These are phyloP conservation scores for Clostera curtula DNA, from an alignment of 2,888 invertebrate species.

Conservation along the genomic window DNA sequence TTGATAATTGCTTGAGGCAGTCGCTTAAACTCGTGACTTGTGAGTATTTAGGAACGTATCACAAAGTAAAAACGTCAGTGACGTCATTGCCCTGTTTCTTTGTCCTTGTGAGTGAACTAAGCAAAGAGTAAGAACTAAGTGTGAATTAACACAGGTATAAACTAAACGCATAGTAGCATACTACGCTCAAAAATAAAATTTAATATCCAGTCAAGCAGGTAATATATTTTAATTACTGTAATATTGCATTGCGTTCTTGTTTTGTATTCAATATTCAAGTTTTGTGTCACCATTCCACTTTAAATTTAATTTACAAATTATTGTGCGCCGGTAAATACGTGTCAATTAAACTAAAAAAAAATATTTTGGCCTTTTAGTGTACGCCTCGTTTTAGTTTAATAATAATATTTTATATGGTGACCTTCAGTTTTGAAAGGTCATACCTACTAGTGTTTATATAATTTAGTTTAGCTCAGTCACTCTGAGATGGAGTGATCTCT, in stretches of 20 bases:
- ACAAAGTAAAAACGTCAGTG: conserved; percentile 22
- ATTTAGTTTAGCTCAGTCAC: conserved; percentile 35
- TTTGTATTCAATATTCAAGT: no score
- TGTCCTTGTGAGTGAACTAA: conserved; percentile 36
- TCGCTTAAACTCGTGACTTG: no score
- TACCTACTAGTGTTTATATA: conserved; percentile 53
- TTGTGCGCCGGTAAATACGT: no score
- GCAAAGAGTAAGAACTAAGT: conserved; percentile 13
- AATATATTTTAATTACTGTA: conserved; percentile 21
- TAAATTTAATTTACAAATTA: no score
- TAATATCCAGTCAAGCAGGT: no score
- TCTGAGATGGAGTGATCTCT: conserved; percentile 28
- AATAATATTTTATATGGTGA: conserved; percentile 31
- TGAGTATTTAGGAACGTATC: conserved; percentile 12
- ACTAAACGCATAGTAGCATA: no score
- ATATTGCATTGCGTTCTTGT: conserved; percentile 12
- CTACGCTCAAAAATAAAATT: no score
- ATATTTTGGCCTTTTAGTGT: no score
- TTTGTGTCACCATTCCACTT: no score
- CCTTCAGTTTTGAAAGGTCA: conserved; percentile 62
- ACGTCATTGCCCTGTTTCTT: conserved; percentile 26
- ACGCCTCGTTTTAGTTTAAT: conserved; percentile 12
- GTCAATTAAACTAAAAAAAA: no score
- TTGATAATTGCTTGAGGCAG: no score
- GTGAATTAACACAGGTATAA: conserved; percentile 5